Conservation (phyloP, 2,797 vertebrate species). For the Schizothorax lantsangensis region DNA sequence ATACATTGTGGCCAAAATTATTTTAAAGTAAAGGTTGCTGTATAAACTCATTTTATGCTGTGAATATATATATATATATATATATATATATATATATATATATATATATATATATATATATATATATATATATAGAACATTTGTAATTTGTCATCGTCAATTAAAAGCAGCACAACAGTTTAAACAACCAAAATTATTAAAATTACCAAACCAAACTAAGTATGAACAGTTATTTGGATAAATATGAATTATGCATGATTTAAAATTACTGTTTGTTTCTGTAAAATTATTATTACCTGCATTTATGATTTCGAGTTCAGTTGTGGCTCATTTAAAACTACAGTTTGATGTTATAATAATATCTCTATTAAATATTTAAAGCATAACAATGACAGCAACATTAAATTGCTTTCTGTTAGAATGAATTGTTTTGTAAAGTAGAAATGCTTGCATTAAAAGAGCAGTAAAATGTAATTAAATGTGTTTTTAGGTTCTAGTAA, state of each 20-base stretch:
- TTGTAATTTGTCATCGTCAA: neutral
- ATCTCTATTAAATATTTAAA: neutral
- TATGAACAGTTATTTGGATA: neutral
- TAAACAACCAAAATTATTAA: neutral
- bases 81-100: neutral
- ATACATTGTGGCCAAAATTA: neutral
- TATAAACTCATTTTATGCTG: neutral
- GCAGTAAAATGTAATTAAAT: neutral
- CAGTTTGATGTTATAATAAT: neutral
- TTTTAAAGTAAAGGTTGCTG: neutral
- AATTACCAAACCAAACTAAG: neutral
- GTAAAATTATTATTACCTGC: neutral
- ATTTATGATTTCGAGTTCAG: neutral
- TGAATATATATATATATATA: neutral
- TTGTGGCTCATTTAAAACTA: neutral
- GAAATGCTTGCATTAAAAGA: neutral
- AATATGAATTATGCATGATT: neutral
- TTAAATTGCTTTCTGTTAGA: neutral
- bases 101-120: neutral
- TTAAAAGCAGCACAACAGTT: neutral
- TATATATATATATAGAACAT: too few relatives aligned
- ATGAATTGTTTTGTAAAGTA: neutral
- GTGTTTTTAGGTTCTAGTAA: neutral
- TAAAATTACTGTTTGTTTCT: neutral
- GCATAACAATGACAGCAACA: neutral